Evolutionary conservation across 2,797 vertebrate species (phyloP), one percentile per base, ranked within the genome.

Genomic region (Champsocephalus esox): DNA sequence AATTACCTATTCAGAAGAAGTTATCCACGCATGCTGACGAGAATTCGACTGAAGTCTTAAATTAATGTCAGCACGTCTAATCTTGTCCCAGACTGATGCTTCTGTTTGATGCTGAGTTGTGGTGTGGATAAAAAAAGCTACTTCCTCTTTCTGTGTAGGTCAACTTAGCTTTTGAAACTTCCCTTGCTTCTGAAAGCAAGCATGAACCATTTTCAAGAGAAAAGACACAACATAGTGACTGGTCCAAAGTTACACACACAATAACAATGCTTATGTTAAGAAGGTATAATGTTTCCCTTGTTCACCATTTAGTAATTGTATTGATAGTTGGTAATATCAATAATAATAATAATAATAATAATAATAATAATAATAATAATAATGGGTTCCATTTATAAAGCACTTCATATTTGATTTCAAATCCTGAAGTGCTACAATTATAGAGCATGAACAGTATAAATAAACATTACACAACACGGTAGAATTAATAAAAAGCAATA

Each of bases 1-100:
- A 86, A 64, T 67, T 70, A 71, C 28, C 66, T 48, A 75, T 80
- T 85, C 66, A 83, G 65, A 68, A 59, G 50, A 70, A 17, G 14
- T 67, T 49, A 65, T 69, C 34, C 66, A 51, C 10, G 54, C 61
- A 65, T 4, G 24, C 60, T 56, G 48, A 55, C 55, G 43, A 72
- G 21, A 73, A 54, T 46, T 68, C 19, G 3, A 51, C 63, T 59
- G 19, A 54, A 63, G 66, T 59, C 19, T 52, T 45, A 60, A 64
- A 70, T 51, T 48, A 70, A 72, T 73, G 66, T 50, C 55, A 67
- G 48, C 43, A 45, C 58, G 66, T 78, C 28, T 60, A 55, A 38
- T 54, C 8, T 46, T 46, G 32, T 62, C 19, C 69, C 19, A 73
- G 17, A 70, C 58, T 51, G 60, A 58, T 52, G 60, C 16, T 38